Conservation (phyloP, 2,113 vertebrate species). For the Gnathochromis pfefferi region DNA sequence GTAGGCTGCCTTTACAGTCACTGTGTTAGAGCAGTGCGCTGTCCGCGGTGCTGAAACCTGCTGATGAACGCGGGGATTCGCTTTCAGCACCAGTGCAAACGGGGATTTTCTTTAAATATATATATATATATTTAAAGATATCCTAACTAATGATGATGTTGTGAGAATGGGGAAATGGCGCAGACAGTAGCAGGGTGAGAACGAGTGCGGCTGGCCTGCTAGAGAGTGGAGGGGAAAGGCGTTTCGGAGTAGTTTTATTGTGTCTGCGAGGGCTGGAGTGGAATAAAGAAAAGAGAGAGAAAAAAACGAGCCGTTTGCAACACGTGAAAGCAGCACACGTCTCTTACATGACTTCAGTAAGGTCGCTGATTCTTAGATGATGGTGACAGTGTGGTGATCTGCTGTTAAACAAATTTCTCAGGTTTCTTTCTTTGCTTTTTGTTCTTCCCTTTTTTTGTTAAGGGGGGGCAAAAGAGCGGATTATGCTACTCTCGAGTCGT, state of each 20-base stretch:
- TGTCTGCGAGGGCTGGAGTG: neutral
- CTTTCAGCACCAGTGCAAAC: neutral
- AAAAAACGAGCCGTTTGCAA: neutral
- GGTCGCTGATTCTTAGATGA: neutral
- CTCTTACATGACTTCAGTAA: neutral
- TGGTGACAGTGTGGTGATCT: neutral
- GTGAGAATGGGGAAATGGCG: neutral
- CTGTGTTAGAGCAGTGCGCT: slow-evolving; percentile 18
- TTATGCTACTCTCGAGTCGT: neutral
- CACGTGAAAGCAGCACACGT: neutral
- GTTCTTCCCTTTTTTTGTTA: rapidly evolving
- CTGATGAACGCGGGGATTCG: neutral
- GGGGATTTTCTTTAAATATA: neutral
- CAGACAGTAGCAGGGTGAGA: neutral
- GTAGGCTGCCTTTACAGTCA: neutral
- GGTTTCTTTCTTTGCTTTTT: neutral
- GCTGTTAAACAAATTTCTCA: neutral
- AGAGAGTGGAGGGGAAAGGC: neutral
- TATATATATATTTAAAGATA: neutral
- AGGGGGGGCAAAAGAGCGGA: neutral
- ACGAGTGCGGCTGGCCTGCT: neutral
- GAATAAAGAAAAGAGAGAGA: neutral
- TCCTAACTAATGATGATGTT: neutral
- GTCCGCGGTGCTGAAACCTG: slow-evolving; percentile 66
- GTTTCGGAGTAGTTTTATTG: neutral